Evolutionary conservation across 2,888 invertebrate species (phyloP), one percentile per base, ranked within the genome.

Genomic region (Villa cingulata): DNA sequence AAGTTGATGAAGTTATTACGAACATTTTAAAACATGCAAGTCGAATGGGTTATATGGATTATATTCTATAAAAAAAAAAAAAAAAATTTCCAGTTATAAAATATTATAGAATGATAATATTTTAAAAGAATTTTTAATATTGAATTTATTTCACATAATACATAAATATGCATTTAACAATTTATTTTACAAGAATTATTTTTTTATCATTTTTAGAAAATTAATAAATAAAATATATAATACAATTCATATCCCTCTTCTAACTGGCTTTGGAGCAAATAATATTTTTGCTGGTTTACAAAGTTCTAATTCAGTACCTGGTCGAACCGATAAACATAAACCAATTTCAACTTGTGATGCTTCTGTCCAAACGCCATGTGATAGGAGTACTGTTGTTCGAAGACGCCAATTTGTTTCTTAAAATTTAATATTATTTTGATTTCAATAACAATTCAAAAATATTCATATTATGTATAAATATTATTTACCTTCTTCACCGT

Each of bases 281-380:
- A 85, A 80, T 45, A 92, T 83, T 62, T 87, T 83, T 2, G 89
- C 86, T 0, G 90, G 85, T 58, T 86, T 84, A 62, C 90, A 88
- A 16, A 92, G 72, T 61, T 90, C 88, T 37, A 92, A 72, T 34
- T 83, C 74, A 9, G 79, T 64, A 34, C 70, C 72, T 41, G 74
- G 74, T 2, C 74, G 73, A 39, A 88, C 81, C 5, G 88, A 82
- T 40, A 92, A 70, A 37, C 88, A 89, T 37, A 92, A 74, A 5
- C 83, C 83, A 50, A 92, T 80, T 62, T 91, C 89, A 18, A 92
- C 85, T 48, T 86, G 85, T 56, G 89, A 88, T 0, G 90, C 83
- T 68, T 92, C 92, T 48, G 89, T 87, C 90, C 90, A 90, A 18
- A 90, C 88, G 57, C 86, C 86, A 52, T 69, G 69, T 0, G 94